phyloP scores from a whole-genome alignment of 2,888 invertebrate species.

The Scaptomyza parva region DNA sequence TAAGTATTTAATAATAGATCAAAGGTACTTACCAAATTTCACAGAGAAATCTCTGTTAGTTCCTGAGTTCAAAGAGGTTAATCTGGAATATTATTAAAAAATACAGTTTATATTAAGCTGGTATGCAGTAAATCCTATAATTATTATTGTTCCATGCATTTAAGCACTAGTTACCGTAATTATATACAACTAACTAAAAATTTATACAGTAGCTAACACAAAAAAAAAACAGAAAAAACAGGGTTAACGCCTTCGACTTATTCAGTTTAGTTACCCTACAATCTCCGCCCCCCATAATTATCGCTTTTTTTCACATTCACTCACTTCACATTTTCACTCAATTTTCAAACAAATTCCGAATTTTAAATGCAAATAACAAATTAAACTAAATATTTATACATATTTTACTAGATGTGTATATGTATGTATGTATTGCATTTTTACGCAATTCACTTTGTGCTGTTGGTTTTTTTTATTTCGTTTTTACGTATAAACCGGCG shows the following conservation, averaged over 20 bases:
- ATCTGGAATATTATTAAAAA: neutral
- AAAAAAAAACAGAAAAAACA: neutral
- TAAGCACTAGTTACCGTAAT: constrained; percentile 35
- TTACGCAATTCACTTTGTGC: constrained; percentile 66
- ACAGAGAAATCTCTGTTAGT: neutral
- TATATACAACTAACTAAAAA: constrained; percentile 39
- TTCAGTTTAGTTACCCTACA: neutral
- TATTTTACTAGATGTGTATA: constrained; percentile 17
- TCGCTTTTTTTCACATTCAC: constrained; percentile 2
- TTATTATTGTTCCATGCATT: constrained; percentile 10
- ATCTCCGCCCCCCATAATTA: constrained; percentile 52
- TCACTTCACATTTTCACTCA: constrained; percentile 64
- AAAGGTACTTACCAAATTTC: neutral
- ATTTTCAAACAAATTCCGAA: constrained; percentile 54
- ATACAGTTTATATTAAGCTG: neutral
- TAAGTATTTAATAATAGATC: neutral
- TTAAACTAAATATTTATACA: constrained; percentile 40
- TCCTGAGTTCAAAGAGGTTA: constrained; percentile 5
- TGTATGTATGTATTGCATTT: constrained; percentile 40
- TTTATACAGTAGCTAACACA: constrained; percentile 23
- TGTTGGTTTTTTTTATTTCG: constrained; percentile 30
- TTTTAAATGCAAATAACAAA: constrained; percentile 58
- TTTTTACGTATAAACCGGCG: constrained; percentile 37
- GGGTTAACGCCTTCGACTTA: constrained; percentile 42
- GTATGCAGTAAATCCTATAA: neutral